phyloP scores from a whole-genome alignment of 2,113 vertebrate genomes.

The Triplophysa tibetana region DNA sequence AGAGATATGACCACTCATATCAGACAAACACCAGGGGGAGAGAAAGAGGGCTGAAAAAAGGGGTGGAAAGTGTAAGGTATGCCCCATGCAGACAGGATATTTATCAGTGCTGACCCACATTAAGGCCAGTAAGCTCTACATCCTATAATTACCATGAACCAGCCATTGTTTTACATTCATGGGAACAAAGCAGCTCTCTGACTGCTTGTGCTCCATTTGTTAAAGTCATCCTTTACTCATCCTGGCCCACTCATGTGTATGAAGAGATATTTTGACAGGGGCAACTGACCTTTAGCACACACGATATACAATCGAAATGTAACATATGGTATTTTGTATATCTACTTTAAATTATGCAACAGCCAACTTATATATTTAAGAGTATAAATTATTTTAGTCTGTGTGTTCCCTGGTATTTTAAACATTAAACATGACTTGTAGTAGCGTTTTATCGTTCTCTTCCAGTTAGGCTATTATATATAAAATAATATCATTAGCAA shows the following conservation, averaged over 20 bases:
- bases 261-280: conserved; percentile 36
- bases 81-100: conserved; percentile 53
- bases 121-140: conserved; percentile 38
- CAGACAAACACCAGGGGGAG: conserved; percentile 18
- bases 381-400: no score
- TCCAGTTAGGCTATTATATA: no score
- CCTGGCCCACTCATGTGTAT: conserved; percentile 40
- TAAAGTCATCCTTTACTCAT: conserved; percentile 20
- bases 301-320: background rate
- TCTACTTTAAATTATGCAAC: background rate
- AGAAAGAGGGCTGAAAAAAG: conserved; percentile 15
- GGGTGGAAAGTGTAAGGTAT: conserved; percentile 36
- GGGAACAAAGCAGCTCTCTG: conserved; percentile 19
- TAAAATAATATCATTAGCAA: no score
- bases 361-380: no score
- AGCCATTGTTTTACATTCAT: conserved; percentile 48
- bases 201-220: conserved; percentile 36
- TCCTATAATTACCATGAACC: conserved; percentile 37
- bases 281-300: conserved; percentile 28
- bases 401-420: no score
- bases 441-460: no score
- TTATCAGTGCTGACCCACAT: conserved; percentile 58
- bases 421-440: no score
- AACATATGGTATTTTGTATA: background rate
- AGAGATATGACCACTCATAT: conserved; percentile 17